A percentile compares a stretch with the other conserved stretches of the same genome.
Evolutionary conservation across 2,113 vertebrate genomes (phyloP).

Genomic region (Sorex fumeus): DNA sequence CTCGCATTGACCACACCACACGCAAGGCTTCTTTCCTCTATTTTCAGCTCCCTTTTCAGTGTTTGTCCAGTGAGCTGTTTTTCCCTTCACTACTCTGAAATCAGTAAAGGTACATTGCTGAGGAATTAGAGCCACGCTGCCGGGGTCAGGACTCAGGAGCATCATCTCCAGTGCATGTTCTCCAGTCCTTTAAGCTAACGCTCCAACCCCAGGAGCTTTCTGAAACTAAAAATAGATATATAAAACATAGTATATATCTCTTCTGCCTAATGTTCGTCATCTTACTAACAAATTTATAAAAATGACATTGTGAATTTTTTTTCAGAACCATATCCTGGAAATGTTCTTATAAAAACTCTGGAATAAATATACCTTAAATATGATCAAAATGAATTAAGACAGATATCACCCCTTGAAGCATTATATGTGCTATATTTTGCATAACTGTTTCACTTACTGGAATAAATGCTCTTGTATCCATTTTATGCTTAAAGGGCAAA

Average conservation of each 20-base stretch:
- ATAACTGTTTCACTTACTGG: slow-evolving; percentile 16
- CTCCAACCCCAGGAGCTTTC: not conserved
- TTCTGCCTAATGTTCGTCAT: not conserved
- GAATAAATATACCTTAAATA: not conserved
- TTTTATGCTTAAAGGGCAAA: not conserved
- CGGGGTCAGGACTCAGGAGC: too few species aligned
- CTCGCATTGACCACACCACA: too few species aligned
- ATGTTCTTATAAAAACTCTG: not conserved
- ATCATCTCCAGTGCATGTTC: too few species aligned
- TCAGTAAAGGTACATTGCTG: too few species aligned
- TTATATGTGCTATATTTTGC: not conserved
- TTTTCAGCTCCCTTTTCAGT: too few species aligned
- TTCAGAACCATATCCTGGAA: not conserved
- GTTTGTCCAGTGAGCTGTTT: too few species aligned
- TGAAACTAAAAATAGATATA: not conserved
- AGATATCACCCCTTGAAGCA: not conserved
- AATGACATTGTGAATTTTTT: slow-evolving; percentile 12
- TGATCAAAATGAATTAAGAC: not conserved
- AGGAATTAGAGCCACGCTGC: too few species aligned
- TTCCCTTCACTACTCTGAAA: too few species aligned
- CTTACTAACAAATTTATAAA: not conserved
- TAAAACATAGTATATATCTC: not conserved
- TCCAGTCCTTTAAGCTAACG: too few species aligned
- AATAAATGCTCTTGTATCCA: not conserved
- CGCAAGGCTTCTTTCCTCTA: too few species aligned